Evolutionary conservation across 2,888 invertebrate species (phyloP).

Genomic region (Lithophane ornitopus): DNA sequence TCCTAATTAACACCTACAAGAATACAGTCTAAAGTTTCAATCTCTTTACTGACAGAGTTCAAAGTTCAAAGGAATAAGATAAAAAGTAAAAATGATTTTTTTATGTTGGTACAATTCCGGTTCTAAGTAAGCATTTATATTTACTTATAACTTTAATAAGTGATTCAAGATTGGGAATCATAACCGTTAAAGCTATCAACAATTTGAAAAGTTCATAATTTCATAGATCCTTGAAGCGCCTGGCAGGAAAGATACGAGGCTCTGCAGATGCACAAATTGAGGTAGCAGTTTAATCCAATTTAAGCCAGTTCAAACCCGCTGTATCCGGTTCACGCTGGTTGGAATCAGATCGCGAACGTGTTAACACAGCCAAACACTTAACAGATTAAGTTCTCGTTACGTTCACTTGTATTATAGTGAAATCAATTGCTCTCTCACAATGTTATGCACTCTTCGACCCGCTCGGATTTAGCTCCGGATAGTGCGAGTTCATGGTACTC

Average conservation of each 20-base stretch:
- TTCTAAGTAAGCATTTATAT: background rate
- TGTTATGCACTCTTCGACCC: constrained; percentile 12
- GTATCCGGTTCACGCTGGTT: background rate
- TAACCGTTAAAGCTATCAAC: background rate
- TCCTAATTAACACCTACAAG: constrained; percentile 46
- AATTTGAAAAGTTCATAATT: background rate
- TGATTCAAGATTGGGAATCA: background rate
- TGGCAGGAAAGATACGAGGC: background rate
- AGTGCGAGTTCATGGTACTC: background rate
- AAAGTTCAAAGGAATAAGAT: background rate
- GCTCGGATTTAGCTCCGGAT: background rate
- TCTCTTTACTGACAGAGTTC: background rate
- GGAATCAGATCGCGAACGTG: constrained; percentile 7
- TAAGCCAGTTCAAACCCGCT: background rate
- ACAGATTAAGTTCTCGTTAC: constrained; percentile 52
- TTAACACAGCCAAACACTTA: constrained; percentile 59
- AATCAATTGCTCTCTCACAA: constrained; percentile 41
- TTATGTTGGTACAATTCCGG: background rate
- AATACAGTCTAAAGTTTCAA: background rate
- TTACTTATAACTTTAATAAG: background rate
- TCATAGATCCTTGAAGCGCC: background rate
- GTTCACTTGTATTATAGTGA: constrained; percentile 37
- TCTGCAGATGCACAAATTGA: background rate
- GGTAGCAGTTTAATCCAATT: background rate
- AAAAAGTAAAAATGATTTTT: background rate